Conservation (phyloP, 2,113 vertebrate species). For the Sphyrna mokarran region DNA sequence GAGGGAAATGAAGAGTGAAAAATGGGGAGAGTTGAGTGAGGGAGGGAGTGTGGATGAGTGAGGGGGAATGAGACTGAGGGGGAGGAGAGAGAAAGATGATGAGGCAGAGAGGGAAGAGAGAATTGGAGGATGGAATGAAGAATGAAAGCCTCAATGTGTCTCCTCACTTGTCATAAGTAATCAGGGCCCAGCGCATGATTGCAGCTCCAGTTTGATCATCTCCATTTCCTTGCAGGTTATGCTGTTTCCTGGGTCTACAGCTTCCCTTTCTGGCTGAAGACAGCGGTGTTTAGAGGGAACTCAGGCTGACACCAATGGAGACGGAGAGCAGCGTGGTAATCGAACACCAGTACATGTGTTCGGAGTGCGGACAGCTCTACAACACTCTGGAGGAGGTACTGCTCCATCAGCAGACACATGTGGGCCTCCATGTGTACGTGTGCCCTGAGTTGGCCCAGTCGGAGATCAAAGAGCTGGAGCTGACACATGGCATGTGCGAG, state of each 20-base stretch:
- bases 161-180: too few relatives aligned
- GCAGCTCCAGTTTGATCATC: neutral
- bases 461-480: slow-evolving; percentile 46
- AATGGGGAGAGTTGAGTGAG: too few relatives aligned
- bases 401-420: slow-evolving; percentile 77
- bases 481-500: slow-evolving; percentile 43
- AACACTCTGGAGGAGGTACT: slow-evolving; percentile 78
- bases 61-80: too few relatives aligned
- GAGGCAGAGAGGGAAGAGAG: too few relatives aligned
- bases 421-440: slow-evolving; percentile 47
- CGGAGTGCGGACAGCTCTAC: slow-evolving; percentile 81
- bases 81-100: too few relatives aligned
- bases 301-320: neutral
- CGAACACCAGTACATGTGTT: slow-evolving; percentile 87
- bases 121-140: too few relatives aligned
- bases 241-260: neutral
- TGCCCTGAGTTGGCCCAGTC: slow-evolving; percentile 52
- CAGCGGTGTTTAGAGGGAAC: too few relatives aligned
- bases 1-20: too few relatives aligned
- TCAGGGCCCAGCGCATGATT: too few relatives aligned
- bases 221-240: neutral
- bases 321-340: slow-evolving; percentile 51
- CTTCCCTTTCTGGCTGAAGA: neutral
- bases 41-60: too few relatives aligned
- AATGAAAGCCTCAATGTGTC: too few relatives aligned